phyloP scores from a whole-genome alignment of 2,888 invertebrate species.

The Pterobdella sp. region DNA sequence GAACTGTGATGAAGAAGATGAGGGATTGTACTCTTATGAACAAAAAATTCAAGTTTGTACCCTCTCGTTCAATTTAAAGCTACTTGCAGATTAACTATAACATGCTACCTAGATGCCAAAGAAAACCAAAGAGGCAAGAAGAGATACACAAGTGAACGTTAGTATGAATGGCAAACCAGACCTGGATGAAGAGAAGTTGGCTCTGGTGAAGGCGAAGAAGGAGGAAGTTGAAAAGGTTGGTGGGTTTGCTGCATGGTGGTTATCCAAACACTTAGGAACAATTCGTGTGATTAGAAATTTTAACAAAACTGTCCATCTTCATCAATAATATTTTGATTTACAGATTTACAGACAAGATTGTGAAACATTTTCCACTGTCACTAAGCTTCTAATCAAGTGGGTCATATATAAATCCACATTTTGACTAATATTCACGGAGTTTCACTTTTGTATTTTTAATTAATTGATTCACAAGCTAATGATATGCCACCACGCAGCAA shows the following conservation, averaged over 20 bases:
- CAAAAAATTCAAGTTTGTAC: too few species aligned
- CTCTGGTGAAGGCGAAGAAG: slow-evolving; percentile 37
- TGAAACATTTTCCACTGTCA: slow-evolving; percentile 42
- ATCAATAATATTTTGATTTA: slow-evolving; percentile 10
- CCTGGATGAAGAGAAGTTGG: slow-evolving; percentile 37
- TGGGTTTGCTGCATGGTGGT: neutral
- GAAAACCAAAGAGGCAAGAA: neutral
- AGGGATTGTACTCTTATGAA: too few species aligned
- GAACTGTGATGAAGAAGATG: neutral
- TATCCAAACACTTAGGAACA: neutral
- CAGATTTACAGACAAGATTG: slow-evolving; percentile 42
- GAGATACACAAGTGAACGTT: neutral
- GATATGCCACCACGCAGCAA: slow-evolving; percentile 36
- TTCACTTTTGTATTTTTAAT: neutral
- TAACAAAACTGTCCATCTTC: neutral
- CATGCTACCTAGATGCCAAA: neutral
- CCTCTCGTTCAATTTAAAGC: too few species aligned
- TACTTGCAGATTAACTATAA: neutral
- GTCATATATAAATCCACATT: neutral
- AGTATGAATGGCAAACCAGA: slow-evolving; percentile 27
- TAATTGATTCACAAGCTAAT: neutral
- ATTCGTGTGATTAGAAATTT: neutral
- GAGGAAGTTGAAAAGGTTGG: slow-evolving; percentile 40
- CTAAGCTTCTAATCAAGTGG: slow-evolving; percentile 42
- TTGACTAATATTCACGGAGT: neutral